phyloP scores from a whole-genome alignment of 2,888 invertebrate species.

The Patella depressa region DNA sequence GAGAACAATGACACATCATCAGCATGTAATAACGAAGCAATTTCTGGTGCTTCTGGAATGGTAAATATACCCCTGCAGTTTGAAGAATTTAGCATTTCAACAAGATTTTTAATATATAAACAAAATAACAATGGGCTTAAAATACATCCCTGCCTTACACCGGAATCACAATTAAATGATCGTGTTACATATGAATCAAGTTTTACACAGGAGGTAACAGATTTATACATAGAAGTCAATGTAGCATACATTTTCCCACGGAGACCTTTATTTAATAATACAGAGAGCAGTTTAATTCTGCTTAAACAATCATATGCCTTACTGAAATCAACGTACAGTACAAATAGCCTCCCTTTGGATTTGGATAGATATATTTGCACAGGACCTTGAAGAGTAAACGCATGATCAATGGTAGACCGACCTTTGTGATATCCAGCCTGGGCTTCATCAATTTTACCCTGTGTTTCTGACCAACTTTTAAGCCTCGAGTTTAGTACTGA shows the following conservation, averaged over 20 bases:
- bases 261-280: slow-evolving; percentile 25
- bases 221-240: no score
- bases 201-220: no score
- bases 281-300: slow-evolving; percentile 24
- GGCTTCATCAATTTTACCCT: slow-evolving; percentile 21
- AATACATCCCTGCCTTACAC: no score
- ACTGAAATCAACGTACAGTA: slow-evolving; percentile 24
- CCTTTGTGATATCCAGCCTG: slow-evolving; percentile 25
- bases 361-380: background rate
- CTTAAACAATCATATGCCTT: slow-evolving; percentile 28
- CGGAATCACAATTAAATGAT: no score
- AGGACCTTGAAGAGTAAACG: background rate
- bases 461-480: slow-evolving; percentile 23
- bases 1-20: no score
- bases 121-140: no score
- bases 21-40: no score
- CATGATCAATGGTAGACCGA: background rate
- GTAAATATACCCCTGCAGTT: no score
- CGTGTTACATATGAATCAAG: no score
- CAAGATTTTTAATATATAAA: no score
- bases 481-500: slow-evolving; percentile 22
- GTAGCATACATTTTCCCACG: slow-evolving; percentile 27
- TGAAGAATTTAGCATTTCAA: no score
- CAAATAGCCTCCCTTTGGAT: slow-evolving; percentile 13
- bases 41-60: no score